These are phyloP conservation scores for Leucopternis melanops DNA, from an alignment of 2,113 vertebrate species.

Conservation along the genomic window DNA sequence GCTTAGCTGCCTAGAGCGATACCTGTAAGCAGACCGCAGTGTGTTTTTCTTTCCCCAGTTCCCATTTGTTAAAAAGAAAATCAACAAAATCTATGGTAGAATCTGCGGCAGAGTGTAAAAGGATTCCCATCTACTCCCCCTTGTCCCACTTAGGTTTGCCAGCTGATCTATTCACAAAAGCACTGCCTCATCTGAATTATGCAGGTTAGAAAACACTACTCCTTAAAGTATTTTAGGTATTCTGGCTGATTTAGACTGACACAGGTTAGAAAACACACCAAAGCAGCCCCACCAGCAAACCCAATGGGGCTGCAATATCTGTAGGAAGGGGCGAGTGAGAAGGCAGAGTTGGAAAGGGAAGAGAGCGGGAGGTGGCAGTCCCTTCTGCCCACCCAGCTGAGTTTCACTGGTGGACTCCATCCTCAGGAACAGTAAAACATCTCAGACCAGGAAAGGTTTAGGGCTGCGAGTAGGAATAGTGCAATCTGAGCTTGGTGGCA, in stretches of 20 bases:
- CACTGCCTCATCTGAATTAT: background rate
- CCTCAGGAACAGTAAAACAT: background rate
- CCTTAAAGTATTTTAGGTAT: background rate
- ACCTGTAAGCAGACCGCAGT: slow-evolving; percentile 38
- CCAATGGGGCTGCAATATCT: background rate
- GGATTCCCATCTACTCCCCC: background rate
- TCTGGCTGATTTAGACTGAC: background rate
- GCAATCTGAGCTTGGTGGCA: background rate
- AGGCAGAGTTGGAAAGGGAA: background rate
- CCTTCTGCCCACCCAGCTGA: background rate
- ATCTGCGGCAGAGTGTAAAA: background rate
- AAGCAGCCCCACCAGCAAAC: background rate
- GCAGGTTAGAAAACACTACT: background rate
- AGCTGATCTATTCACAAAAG: background rate
- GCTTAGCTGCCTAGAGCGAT: slow-evolving; percentile 21
- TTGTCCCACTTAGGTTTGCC: background rate
- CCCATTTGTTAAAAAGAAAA: background rate
- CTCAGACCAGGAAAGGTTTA: background rate
- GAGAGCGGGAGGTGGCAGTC: background rate
- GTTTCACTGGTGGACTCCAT: background rate
- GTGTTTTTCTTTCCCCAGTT: background rate
- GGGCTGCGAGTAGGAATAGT: background rate
- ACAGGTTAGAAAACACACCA: background rate
- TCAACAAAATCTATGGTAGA: background rate
- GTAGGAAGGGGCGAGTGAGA: background rate